These are phyloP conservation scores for Actinia tenebrosa DNA, from an alignment of 64 coral and sea anemone species.

Conservation along the genomic window DNA sequence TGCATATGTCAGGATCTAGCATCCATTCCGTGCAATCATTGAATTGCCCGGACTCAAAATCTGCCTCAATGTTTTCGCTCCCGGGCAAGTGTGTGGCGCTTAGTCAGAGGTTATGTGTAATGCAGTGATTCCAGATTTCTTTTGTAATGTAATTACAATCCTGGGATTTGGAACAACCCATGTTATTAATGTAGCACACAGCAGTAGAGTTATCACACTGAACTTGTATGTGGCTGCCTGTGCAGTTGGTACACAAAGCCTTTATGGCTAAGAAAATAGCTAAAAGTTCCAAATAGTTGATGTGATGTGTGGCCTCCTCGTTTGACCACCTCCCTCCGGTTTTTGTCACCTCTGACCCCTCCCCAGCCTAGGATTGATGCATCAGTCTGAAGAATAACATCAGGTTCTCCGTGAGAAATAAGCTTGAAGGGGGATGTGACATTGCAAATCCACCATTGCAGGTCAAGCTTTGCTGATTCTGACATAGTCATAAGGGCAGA, in stretches of 20 bases:
- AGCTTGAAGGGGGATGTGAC: constrained; percentile 20
- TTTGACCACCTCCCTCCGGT: constrained; percentile 43
- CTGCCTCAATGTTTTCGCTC: constrained; percentile 31
- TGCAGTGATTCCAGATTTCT: constrained; percentile 32
- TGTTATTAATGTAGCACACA: constrained; percentile 46
- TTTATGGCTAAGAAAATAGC: not conserved
- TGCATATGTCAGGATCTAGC: constrained; percentile 7
- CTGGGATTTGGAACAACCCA: constrained; percentile 17
- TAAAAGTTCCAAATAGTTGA: not conserved
- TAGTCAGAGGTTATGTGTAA: constrained; percentile 33
- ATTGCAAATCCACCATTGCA: constrained; percentile 28
- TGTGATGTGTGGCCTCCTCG: constrained; percentile 33
- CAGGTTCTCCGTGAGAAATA: constrained; percentile 53
- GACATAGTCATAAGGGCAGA: not conserved
- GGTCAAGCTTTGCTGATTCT: constrained; percentile 8
- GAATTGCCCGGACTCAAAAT: constrained; percentile 27
- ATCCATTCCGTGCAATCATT: constrained; percentile 46
- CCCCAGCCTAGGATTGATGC: constrained; percentile 45
- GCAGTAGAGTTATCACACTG: constrained; percentile 31
- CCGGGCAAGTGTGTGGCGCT: constrained; percentile 41
- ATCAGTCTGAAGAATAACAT: constrained; percentile 40
- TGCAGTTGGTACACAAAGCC: not conserved
- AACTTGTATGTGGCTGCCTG: constrained; percentile 25
- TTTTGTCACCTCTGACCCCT: constrained; percentile 18
- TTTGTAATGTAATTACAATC: constrained; percentile 19